Conservation (phyloP, 2,113 vertebrate species). For the Choloepus hoffmanni region DNA sequence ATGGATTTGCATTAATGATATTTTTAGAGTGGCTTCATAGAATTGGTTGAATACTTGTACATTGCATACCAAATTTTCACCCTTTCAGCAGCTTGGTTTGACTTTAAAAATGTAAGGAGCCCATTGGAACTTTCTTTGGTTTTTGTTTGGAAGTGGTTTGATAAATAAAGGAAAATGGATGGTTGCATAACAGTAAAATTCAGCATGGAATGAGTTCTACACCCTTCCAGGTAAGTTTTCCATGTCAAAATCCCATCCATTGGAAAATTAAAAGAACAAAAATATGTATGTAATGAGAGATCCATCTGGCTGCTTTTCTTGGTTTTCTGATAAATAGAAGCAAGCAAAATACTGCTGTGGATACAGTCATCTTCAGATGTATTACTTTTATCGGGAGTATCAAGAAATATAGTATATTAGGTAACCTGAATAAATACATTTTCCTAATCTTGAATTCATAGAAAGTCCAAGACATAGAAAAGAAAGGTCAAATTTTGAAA, state of each 20-base stretch:
- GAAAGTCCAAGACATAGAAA: background rate
- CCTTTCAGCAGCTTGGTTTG: background rate
- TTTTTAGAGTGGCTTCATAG: conserved; percentile 89
- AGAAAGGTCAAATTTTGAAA: background rate
- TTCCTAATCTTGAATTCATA: background rate
- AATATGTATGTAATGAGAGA: background rate
- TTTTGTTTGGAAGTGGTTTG: background rate
- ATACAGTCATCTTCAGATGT: background rate
- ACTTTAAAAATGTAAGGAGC: background rate
- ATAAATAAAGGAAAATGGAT: background rate
- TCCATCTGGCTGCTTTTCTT: background rate
- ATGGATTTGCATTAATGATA: conserved; percentile 88
- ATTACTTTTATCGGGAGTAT: background rate
- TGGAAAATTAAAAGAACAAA: background rate
- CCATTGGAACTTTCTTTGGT: background rate
- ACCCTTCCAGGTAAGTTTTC: background rate
- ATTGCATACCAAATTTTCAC: background rate
- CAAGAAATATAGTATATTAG: background rate
- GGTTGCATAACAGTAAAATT: background rate
- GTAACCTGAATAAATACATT: background rate
- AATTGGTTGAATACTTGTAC: conserved; percentile 77
- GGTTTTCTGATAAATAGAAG: background rate
- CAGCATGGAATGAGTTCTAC: background rate
- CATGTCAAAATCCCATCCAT: background rate
- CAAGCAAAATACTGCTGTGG: background rate